A percentile compares a stretch with the other conserved stretches of the same genome.
Conservation (phyloP, 2,113 vertebrate species). For the Perca schrenkii region DNA sequence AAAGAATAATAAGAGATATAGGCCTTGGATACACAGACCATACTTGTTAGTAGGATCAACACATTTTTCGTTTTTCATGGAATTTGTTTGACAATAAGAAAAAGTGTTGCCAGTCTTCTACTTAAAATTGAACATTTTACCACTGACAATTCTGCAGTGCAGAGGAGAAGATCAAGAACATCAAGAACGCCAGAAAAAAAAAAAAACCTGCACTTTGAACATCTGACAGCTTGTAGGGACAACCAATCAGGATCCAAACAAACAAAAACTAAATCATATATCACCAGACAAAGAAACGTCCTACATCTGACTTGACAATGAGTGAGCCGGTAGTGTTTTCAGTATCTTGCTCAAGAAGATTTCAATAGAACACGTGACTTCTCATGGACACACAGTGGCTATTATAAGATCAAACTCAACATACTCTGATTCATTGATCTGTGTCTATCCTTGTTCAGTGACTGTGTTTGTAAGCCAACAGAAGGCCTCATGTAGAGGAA, state of each 20-base stretch:
- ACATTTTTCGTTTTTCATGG: background rate
- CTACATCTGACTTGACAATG: background rate
- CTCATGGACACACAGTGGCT: slow-evolving; percentile 16
- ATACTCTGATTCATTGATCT: slow-evolving; percentile 53
- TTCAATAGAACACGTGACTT: background rate
- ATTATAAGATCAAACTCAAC: slow-evolving; percentile 44
- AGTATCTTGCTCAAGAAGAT: background rate
- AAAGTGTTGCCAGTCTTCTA: background rate
- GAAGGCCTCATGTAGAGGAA: slow-evolving; percentile 15
- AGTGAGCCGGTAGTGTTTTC: background rate
- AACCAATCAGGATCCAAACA: background rate
- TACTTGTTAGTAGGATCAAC: background rate
- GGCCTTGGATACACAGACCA: background rate
- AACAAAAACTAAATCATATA: too few species aligned
- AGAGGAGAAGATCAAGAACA: background rate
- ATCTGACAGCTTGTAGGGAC: background rate
- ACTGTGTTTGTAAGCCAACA: slow-evolving; percentile 26
- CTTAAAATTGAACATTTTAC: background rate
- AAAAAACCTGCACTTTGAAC: background rate
- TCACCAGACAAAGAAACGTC: background rate
- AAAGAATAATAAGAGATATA: background rate
- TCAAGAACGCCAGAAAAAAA: background rate
- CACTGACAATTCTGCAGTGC: background rate
- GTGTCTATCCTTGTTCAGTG: slow-evolving; percentile 39
- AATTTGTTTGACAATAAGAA: background rate